Base-by-base conservation (phyloP, 2,113 vertebrate species). In the Notothenia rossii region DNA sequence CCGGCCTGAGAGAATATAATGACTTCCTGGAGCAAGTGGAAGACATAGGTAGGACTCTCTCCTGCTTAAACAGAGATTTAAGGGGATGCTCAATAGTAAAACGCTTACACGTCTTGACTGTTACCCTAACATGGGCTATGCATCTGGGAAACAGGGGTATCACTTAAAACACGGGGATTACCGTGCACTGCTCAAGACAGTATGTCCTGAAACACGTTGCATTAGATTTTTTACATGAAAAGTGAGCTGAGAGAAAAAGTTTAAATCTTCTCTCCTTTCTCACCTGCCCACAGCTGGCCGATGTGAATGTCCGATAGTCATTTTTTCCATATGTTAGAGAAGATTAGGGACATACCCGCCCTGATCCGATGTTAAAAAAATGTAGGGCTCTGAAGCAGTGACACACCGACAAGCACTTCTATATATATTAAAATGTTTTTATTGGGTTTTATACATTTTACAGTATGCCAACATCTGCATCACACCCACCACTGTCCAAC, bases 1-100 rank as follows among this genome's bases (percentile, higher is more conserved):
- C 95, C 82, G 96, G 92, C 90, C 94, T 98, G 71, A 93, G 89
- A 83, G 97, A 97, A 82, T 99, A 99, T 89, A 99, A 99, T 83
- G 96, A 99, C 94, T 99, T 97, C 88, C 91, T 99, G 88, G 98
- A 99, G 93, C 93, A 96, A 94, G 94, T 99, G 80, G 98, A 99
- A 92, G 97, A 98, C 86, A 96, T 98, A 81, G 98, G 98, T 99
- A 95, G 85, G 96, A 6, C 10, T 1, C 7, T 51, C 6, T 79
- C 62, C 40, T 64, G 29, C 46, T 72, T 48, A 66, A 60, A 69
- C n/a, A 11, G 40, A 53, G 22, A n/a, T 15, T 17, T 48, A 62
- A 53, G 62, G n/a, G 14, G 79, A 77, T 71, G 53, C 53, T 61
- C 59, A 18, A 53, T 53, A 33, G 14, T 50, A 48, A 75, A 75